Evolutionary conservation across 2,888 invertebrate species (phyloP).

Genomic region (Heliconius ethilla): DNA sequence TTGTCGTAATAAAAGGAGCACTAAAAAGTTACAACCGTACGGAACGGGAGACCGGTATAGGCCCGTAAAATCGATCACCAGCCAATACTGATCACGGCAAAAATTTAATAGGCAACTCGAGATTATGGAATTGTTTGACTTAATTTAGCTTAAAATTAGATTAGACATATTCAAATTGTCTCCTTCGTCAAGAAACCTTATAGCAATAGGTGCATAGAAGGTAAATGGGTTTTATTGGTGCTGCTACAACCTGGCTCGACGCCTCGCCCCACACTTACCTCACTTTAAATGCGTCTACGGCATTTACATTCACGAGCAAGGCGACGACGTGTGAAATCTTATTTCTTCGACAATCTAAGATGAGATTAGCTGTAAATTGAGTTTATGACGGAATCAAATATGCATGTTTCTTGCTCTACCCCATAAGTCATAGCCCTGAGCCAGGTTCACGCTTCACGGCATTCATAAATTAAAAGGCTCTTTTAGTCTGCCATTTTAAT

Average conservation of each 20-base stretch:
- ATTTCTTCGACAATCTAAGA: slow-evolving; percentile 81
- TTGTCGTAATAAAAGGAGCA: slow-evolving; percentile 80
- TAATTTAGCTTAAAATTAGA: slow-evolving; percentile 57
- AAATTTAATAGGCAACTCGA: slow-evolving; percentile 69
- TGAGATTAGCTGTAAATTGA: slow-evolving; percentile 81
- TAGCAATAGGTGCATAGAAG: slow-evolving; percentile 64
- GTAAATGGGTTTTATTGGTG: slow-evolving; percentile 57
- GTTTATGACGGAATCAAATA: slow-evolving; percentile 80
- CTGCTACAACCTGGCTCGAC: slow-evolving; percentile 45
- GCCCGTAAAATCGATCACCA: slow-evolving; percentile 78
- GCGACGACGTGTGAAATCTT: slow-evolving; percentile 78
- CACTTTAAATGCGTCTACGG: slow-evolving; percentile 46
- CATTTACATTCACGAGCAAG: slow-evolving; percentile 73
- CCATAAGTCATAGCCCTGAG: slow-evolving; percentile 37
- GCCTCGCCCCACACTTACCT: slow-evolving; percentile 36
- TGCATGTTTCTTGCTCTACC: slow-evolving; percentile 56
- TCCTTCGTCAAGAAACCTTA: slow-evolving; percentile 52
- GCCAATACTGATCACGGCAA: slow-evolving; percentile 76
- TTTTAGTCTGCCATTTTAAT: slow-evolving; percentile 59
- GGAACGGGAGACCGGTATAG: slow-evolving; percentile 73
- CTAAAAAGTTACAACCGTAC: slow-evolving; percentile 80
- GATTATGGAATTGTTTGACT: slow-evolving; percentile 60
- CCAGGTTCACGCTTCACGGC: slow-evolving; percentile 67
- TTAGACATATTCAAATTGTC: slow-evolving; percentile 38
- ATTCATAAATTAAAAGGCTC: slow-evolving; percentile 44